Conservation (phyloP, 2,113 vertebrate species). For the Tinamus guttatus region DNA sequence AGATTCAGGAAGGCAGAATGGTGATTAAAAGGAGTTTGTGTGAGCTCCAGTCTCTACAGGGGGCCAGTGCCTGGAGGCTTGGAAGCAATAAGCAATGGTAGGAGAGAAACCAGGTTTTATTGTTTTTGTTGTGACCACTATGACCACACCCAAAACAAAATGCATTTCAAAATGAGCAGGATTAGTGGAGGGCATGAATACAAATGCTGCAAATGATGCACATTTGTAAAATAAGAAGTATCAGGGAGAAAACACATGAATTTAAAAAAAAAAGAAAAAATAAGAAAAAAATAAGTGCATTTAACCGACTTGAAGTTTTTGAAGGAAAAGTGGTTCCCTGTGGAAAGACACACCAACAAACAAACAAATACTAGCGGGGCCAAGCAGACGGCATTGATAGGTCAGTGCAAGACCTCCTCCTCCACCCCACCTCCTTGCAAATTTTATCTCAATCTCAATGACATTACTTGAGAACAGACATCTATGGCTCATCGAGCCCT, state of each 20-base stretch:
- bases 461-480: background rate
- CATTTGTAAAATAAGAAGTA: background rate
- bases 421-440: background rate
- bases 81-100: background rate
- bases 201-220: fast-evolving
- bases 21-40: background rate
- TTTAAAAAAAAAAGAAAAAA: background rate
- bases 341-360: background rate
- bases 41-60: background rate
- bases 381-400: background rate
- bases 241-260: fast-evolving
- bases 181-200: background rate
- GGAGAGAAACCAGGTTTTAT: background rate
- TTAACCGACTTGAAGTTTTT: background rate
- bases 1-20: background rate
- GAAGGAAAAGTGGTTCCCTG: background rate
- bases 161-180: background rate
- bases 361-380: fast-evolving
- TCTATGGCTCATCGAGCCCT: background rate
- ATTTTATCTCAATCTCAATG: background rate
- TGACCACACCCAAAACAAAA: background rate
- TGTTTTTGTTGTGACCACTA: background rate
- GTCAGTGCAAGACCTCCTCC: background rate
- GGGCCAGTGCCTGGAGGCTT: background rate
- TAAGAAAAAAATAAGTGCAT: background rate